Percentiles rank a stretch among this genome's conserved stretches.
These are phyloP conservation scores for Etia nguti DNA, from an alignment of 2,113 vertebrate genomes.

Conservation along the genomic window DNA sequence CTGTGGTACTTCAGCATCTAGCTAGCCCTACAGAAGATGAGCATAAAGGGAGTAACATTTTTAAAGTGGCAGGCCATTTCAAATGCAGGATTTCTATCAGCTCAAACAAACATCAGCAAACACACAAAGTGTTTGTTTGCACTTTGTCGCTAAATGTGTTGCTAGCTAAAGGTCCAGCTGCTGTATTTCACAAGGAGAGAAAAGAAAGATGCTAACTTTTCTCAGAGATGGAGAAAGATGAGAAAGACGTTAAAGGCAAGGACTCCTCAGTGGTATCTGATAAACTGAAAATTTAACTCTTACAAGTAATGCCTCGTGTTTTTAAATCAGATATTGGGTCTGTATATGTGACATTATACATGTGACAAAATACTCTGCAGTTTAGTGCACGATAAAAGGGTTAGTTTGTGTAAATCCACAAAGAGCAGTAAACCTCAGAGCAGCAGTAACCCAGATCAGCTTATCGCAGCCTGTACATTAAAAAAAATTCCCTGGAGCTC, in stretches of 20 bases:
- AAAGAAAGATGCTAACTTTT: background rate
- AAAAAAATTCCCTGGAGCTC: background rate
- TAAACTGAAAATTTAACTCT: background rate
- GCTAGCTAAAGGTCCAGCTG: background rate
- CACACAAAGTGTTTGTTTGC: background rate
- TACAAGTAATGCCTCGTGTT: background rate
- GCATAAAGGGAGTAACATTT: background rate
- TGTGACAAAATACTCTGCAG: background rate
- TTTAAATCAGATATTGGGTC: background rate
- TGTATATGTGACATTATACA: background rate
- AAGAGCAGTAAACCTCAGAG: background rate
- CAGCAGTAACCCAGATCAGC: background rate
- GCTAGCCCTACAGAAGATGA: background rate
- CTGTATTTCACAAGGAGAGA: background rate
- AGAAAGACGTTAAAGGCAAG: background rate
- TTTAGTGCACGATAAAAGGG: background rate
- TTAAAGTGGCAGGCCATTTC: background rate
- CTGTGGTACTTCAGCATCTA: background rate
- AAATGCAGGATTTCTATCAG: background rate
- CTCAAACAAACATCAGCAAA: background rate
- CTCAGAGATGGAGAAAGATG: background rate
- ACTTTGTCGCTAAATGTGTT: background rate
- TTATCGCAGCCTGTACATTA: background rate
- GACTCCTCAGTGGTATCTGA: background rate
- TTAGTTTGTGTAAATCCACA: background rate